Evolutionary conservation across 2,888 invertebrate species (phyloP), one percentile per base, ranked within the genome.

Genomic region (Ophraella communa): DNA sequence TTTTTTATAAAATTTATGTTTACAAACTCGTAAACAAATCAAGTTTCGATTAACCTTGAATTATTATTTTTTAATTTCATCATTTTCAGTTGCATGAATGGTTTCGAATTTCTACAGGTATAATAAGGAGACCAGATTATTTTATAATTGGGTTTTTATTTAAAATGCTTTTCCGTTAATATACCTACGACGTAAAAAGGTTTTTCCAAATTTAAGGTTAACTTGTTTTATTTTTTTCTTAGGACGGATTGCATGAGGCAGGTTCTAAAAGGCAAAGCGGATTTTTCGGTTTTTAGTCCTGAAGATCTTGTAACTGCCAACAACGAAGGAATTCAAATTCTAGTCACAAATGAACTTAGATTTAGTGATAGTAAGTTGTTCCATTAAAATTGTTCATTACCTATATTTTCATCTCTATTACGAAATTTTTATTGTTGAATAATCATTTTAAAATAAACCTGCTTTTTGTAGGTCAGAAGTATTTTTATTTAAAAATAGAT

Each of bases 251-350:
- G 96, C 75, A 86, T 96, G 65, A 85, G 91, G 4, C 87, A 89
- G 71, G 90, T 96, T 72, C 86, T 88, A 61, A 88, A 89, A 74
- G 91, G 91, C 1, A 87, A 89, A 1, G 95, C 92, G 0, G 95
- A 96, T 81, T 91, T 96, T 76, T 90, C 93, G 0, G 89, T 93
- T 10, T 88, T 94, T 75, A 90, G 91, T 57, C 90, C 95, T 0
- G 95, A 95, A 77, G 95, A 95, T 80, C 86, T 95, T 73, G 86
- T 95, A 4, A 89, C 91, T 0, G 88, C 90, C 0, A 85, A 87
- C 59, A 91, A 90, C 86, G 87, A 88, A 0, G 83, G 86, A 61
- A 83, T 88, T 0, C 88, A 90, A 66, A 85, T 92, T 35, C 81
- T 92, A 54, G 87, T 92, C 63, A 90, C 91, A 3, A 89, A 89